phyloP scores from a whole-genome alignment of 1,140 invertebrate genomes.

The Mycetomoellerius zeteki region DNA sequence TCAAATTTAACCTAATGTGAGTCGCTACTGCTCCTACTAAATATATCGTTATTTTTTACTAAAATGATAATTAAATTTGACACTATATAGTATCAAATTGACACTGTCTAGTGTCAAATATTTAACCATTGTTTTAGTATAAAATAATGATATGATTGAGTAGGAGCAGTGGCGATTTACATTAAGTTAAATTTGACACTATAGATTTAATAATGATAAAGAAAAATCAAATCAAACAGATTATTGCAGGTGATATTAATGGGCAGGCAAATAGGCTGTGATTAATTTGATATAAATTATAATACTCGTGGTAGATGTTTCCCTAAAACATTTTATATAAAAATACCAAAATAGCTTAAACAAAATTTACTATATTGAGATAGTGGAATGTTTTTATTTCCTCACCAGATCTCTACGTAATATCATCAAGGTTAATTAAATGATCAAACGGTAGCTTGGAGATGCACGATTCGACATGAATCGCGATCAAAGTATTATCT shows the following conservation, averaged over 20 bases:
- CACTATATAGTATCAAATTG: too few relatives aligned
- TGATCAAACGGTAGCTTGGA: slow-evolving; percentile 35
- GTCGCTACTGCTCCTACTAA: too few relatives aligned
- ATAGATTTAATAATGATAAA: too few relatives aligned
- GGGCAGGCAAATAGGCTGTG: too few relatives aligned
- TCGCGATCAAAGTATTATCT: slow-evolving; percentile 55
- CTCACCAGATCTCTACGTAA: slow-evolving; percentile 25
- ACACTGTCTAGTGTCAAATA: too few relatives aligned
- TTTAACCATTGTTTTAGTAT: too few relatives aligned
- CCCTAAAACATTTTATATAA: not conserved
- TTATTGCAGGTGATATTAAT: not conserved
- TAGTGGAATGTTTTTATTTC: slow-evolving; percentile 33
- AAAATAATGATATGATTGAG: too few relatives aligned
- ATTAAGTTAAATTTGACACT: too few relatives aligned
- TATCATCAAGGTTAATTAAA: slow-evolving; percentile 59
- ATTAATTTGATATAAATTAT: not conserved
- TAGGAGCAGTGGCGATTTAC: too few relatives aligned
- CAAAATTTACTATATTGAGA: not conserved
- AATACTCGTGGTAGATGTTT: not conserved
- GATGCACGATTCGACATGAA: slow-evolving; percentile 46
- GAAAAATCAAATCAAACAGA: not conserved
- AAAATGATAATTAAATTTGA: too few relatives aligned
- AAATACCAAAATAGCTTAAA: slow-evolving; percentile 13
- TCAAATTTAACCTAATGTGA: too few relatives aligned
- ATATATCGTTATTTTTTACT: too few relatives aligned